phyloP scores from a whole-genome alignment of 1,140 invertebrate species.

The Coenobita brevimanus region DNA sequence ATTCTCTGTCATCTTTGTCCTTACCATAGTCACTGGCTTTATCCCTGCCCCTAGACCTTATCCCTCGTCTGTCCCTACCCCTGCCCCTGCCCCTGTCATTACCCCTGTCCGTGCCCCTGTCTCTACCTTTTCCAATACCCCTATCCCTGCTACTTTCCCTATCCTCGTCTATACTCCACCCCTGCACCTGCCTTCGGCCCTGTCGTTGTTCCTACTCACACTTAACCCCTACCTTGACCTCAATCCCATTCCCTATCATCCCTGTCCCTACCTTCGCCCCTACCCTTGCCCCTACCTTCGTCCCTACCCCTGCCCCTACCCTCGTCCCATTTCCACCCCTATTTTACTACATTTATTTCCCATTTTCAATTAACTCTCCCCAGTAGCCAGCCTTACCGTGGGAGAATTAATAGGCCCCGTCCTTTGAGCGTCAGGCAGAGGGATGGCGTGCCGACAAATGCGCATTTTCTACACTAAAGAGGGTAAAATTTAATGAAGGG shows the following conservation, averaged over 20 bases:
- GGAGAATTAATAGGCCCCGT: neutral
- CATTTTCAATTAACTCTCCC: constrained; percentile 8
- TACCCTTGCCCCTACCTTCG: no score
- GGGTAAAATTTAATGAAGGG: constrained; percentile 17
- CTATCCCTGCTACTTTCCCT: no score
- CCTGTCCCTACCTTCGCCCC: neutral
- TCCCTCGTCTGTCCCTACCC: no score
- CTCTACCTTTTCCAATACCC: no score
- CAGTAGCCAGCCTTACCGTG: neutral
- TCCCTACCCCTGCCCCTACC: neutral
- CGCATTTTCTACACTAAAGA: constrained; percentile 17
- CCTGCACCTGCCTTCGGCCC: no score
- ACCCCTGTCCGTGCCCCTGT: no score
- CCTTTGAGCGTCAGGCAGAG: neutral
- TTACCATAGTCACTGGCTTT: no score
- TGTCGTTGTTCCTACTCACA: no score
- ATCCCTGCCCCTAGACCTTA: no score
- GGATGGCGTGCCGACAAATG: neutral
- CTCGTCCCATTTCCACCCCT: neutral
- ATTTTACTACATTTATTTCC: neutral
- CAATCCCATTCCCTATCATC: neutral
- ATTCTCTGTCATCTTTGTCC: no score
- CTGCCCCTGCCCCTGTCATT: no score
- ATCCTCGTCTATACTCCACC: no score
- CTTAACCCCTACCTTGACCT: neutral